phyloP scores from a whole-genome alignment of 2,888 invertebrate genomes.

The Theretra japonica region DNA sequence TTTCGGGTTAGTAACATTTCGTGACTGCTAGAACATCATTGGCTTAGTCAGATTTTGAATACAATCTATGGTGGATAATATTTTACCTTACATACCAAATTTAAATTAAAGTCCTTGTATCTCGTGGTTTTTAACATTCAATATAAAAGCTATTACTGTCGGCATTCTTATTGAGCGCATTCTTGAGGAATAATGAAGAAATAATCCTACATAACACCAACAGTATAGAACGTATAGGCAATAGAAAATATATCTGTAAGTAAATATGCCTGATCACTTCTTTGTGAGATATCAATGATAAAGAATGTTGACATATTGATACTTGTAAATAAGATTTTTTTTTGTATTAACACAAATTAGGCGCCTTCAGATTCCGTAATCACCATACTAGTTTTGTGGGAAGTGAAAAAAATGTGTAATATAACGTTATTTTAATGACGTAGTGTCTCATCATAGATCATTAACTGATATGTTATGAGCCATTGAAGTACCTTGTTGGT shows the following conservation, averaged over 20 bases:
- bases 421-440: background rate
- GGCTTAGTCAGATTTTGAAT: background rate
- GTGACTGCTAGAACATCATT: background rate
- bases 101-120: too few species aligned
- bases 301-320: too few species aligned
- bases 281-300: too few species aligned
- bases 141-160: too few species aligned
- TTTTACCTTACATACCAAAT: background rate
- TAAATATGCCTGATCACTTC: too few species aligned
- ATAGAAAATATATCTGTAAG: too few species aligned
- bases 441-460: background rate
- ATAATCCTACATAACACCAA: too few species aligned
- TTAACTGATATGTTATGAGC: background rate
- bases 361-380: background rate
- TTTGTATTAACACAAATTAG: background rate
- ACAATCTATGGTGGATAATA: background rate
- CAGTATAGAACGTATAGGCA: too few species aligned
- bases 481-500: conserved; percentile 11
- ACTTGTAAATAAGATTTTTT: background rate
- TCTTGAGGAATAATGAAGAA: too few species aligned
- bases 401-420: background rate
- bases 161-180: too few species aligned
- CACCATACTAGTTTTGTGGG: background rate
- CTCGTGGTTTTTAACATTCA: too few species aligned
- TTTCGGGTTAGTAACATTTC: background rate